Conservation (phyloP, 2,113 vertebrate genomes). For the Tautogolabrus adspersus region DNA sequence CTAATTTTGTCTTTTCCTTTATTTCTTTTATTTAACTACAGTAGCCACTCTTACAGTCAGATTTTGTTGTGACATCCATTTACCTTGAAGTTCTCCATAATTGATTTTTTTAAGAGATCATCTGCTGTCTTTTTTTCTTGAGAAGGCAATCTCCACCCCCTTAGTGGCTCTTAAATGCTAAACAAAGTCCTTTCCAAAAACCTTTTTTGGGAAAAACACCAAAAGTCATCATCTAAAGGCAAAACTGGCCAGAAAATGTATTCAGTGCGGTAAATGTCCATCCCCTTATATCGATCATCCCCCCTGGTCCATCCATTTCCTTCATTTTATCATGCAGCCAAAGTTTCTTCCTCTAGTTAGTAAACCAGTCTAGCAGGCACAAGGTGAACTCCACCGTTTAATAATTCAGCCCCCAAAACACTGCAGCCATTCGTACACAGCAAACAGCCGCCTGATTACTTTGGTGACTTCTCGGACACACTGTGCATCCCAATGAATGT, state of each 20-base stretch:
- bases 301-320: neutral
- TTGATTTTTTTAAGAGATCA: too few species aligned
- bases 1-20: too few species aligned
- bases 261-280: neutral
- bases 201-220: neutral
- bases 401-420: constrained; percentile 50
- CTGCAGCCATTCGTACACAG: constrained; percentile 53
- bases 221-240: neutral
- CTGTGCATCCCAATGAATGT: constrained; percentile 75
- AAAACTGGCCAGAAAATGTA: neutral
- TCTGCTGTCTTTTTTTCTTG: neutral
- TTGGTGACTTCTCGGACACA: constrained; percentile 62
- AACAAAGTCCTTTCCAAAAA: neutral
- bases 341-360: constrained; percentile 37
- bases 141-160: neutral
- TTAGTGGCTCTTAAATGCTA: neutral
- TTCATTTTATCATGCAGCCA: constrained; percentile 32
- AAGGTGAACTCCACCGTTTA: constrained; percentile 57
- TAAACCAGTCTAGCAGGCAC: constrained; percentile 21
- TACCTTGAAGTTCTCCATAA: too few species aligned
- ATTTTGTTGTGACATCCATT: too few species aligned
- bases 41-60: too few species aligned
- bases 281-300: neutral
- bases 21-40: too few species aligned
- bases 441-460: constrained; percentile 64